phyloP scores from a whole-genome alignment of 2,113 vertebrate genomes.

The Narcine bancroftii region DNA sequence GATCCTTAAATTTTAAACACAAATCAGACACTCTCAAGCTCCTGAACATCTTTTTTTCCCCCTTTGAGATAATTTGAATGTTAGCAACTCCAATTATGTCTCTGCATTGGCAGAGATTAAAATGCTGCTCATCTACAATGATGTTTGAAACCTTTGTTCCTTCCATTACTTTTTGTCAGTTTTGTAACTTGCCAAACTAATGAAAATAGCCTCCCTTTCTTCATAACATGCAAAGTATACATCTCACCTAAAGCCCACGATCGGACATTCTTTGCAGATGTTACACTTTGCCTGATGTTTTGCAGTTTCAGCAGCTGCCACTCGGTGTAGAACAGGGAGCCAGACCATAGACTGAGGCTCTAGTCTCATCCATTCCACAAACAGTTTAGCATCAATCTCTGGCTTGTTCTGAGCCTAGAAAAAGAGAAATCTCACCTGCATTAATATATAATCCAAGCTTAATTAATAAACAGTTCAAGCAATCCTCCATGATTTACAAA shows the following conservation, averaged over 20 bases:
- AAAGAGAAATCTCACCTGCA: constrained; percentile 28
- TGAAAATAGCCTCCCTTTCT: not conserved
- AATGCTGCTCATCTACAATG: not conserved
- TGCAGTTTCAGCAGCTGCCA: constrained; percentile 89
- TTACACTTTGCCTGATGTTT: constrained; percentile 98
- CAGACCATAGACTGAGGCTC: constrained; percentile 98
- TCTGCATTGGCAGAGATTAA: not conserved
- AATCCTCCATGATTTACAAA: not conserved
- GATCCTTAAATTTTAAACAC: not conserved
- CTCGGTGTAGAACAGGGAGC: constrained; percentile 88
- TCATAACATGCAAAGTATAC: not conserved
- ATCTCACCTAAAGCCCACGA: constrained; percentile 88
- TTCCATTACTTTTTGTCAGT: not conserved
- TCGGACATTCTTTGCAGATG: constrained; percentile 97
- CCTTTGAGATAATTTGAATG: not conserved
- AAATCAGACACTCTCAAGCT: not conserved
- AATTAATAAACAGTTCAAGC: too few relatives aligned
- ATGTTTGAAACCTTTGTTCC: not conserved
- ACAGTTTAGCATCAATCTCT: constrained; percentile 83
- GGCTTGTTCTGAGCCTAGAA: constrained; percentile 82
- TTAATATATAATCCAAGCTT: not conserved
- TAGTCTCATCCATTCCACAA: constrained; percentile 92
- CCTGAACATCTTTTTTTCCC: not conserved
- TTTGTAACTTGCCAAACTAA: not conserved
- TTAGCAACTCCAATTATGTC: not conserved